Conservation (phyloP, 2,797 vertebrate species). For the Hybognathus amarus region DNA sequence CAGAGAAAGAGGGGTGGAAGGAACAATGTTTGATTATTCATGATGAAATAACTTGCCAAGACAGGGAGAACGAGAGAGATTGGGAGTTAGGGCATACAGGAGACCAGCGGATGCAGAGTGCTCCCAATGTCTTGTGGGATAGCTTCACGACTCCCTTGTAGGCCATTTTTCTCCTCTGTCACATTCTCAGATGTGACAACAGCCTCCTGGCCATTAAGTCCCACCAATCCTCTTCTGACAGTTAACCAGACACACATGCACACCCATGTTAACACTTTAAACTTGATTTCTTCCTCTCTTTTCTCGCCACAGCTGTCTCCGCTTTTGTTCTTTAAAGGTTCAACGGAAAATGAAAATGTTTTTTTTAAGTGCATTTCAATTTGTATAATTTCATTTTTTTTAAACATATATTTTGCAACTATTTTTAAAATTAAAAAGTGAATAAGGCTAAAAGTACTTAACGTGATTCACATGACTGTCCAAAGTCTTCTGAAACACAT, state of each 20-base stretch:
- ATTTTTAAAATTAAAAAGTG: not conserved
- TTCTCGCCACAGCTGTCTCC: constrained; percentile 5
- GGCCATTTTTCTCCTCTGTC: constrained; percentile 51
- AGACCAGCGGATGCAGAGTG: constrained; percentile 8
- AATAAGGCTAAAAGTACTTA: not conserved
- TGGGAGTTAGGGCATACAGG: constrained; percentile 38
- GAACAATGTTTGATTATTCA: constrained; percentile 56
- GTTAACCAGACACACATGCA: constrained; percentile 9
- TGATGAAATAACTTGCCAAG: constrained; percentile 44
- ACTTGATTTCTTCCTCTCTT: constrained; percentile 12
- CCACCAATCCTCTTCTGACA: constrained; percentile 46
- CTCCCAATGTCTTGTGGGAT: constrained; percentile 50
- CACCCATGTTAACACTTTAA: constrained; percentile 10
- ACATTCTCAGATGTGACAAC: constrained; percentile 60
- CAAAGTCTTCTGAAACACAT: not conserved
- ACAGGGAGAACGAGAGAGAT: constrained; percentile 17
- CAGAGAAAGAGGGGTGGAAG: constrained; percentile 8
- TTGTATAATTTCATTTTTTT: not conserved
- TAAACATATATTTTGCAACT: not conserved
- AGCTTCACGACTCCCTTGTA: constrained; percentile 42
- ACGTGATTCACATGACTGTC: not conserved
- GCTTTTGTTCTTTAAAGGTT: not conserved
- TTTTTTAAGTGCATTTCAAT: not conserved
- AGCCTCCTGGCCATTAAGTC: constrained; percentile 45
- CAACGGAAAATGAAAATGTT: not conserved